Conservation (phyloP, 2,888 invertebrate genomes). For the Ypsolopha sequella region DNA sequence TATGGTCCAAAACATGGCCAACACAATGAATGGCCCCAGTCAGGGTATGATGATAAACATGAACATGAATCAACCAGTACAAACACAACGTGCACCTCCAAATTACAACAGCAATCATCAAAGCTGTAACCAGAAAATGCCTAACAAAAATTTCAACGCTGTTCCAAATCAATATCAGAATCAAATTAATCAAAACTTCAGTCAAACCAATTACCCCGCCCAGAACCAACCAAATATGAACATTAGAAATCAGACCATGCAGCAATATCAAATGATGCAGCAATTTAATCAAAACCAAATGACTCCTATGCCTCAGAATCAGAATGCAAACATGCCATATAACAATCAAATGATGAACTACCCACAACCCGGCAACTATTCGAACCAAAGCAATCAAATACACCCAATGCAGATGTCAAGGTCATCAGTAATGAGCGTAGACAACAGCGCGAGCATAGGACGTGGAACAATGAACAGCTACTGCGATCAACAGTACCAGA, state of each 20-base stretch:
- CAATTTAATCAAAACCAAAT: constrained; percentile 48
- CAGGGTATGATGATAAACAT: constrained; percentile 43
- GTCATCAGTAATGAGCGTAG: constrained; percentile 61
- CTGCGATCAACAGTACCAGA: constrained; percentile 41
- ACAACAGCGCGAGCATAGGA: constrained; percentile 54
- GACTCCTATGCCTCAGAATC: constrained; percentile 34
- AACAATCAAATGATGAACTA: constrained; percentile 49
- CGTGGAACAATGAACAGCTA: constrained; percentile 50
- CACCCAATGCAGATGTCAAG: constrained; percentile 57
- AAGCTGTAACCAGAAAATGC: constrained; percentile 39
- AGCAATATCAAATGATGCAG: constrained; percentile 51
- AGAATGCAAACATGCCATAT: constrained; percentile 29
- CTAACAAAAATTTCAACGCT: constrained; percentile 40
- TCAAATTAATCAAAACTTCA: constrained; percentile 36
- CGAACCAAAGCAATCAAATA: constrained; percentile 42
- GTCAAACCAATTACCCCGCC: constrained; percentile 27
- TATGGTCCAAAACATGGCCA: constrained; percentile 55
- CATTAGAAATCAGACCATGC: constrained; percentile 46
- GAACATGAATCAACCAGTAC: constrained; percentile 17
- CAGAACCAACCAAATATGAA: constrained; percentile 39
- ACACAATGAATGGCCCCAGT: constrained; percentile 20
- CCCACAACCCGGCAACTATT: constrained; percentile 38
- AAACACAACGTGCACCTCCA: constrained; percentile 16
- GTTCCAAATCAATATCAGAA: constrained; percentile 37
- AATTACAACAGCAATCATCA: constrained; percentile 36